A percentile compares a stretch with the other conserved stretches of the same genome.
Conservation (phyloP, 2,888 invertebrate genomes). For the Eumerus sabulonum region DNA sequence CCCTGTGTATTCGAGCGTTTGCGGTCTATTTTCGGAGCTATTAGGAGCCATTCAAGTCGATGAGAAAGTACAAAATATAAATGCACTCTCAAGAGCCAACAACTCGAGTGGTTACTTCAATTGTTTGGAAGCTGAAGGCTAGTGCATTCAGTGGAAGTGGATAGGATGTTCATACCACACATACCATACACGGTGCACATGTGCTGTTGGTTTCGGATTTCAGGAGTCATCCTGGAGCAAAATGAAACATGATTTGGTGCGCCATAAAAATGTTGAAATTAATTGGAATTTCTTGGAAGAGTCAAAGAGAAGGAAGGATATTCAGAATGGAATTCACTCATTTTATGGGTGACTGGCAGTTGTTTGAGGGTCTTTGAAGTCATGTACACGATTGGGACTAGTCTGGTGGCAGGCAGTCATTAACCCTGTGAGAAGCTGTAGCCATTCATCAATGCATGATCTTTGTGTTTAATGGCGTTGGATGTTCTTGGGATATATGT, state of each 20-base stretch:
- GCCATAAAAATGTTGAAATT: conserved; percentile 15
- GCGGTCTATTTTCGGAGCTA: conserved; percentile 44
- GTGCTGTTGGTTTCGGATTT: conserved; percentile 48
- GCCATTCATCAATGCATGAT: no score
- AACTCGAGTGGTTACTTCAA: no score
- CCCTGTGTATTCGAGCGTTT: not conserved
- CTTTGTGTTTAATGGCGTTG: no score
- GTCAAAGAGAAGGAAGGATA: no score
- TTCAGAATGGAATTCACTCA: no score
- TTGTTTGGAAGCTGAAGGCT: no score
- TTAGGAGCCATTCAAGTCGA: conserved; percentile 21
- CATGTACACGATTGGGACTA: no score
- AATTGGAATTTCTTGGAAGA: conserved; percentile 44
- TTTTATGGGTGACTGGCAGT: no score
- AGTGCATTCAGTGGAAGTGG: conserved; percentile 44
- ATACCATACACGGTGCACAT: conserved; percentile 38
- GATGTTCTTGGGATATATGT: no score
- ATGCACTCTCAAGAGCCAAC: conserved; percentile 44
- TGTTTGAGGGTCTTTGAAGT: no score
- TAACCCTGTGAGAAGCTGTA: no score
- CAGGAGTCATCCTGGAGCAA: conserved; percentile 29
- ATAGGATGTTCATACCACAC: conserved; percentile 44
- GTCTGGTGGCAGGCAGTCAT: no score
- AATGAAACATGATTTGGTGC: conserved; percentile 10
- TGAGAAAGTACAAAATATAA: conserved; percentile 19